These are phyloP conservation scores for Gymnosoma rotundatum DNA, from an alignment of 2,888 invertebrate species.

Conservation along the genomic window DNA sequence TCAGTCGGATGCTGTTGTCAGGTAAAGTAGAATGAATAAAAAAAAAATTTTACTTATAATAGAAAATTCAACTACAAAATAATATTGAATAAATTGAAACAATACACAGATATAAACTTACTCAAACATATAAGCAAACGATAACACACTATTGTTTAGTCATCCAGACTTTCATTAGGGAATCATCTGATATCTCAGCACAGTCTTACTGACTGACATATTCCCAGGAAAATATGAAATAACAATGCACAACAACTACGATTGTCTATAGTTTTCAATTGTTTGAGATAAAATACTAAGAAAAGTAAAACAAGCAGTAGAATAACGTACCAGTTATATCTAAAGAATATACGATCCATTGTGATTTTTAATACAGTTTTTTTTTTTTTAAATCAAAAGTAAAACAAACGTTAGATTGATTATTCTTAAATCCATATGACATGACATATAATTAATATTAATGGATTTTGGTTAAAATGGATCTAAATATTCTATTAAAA, in stretches of 20 bases:
- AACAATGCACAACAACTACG: slow-evolving; percentile 16
- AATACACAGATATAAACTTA: slow-evolving; percentile 32
- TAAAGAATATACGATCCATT: too few relatives aligned
- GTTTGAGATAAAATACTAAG: slow-evolving; percentile 39
- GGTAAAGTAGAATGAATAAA: slow-evolving; percentile 80
- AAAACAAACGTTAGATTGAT: too few relatives aligned
- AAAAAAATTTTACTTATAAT: slow-evolving; percentile 13
- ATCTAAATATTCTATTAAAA: too few relatives aligned
- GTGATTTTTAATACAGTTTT: too few relatives aligned
- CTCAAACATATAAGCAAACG: neutral
- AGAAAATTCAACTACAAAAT: slow-evolving; percentile 45
- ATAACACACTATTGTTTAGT: neutral
- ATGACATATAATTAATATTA: too few relatives aligned
- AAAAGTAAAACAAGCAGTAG: neutral
- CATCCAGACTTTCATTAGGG: neutral
- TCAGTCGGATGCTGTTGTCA: slow-evolving; percentile 89
- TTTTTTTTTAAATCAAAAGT: too few relatives aligned
- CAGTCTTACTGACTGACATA: slow-evolving; percentile 42
- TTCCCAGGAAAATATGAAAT: slow-evolving; percentile 14
- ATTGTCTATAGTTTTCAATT: slow-evolving; percentile 35
- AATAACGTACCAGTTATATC: too few relatives aligned
- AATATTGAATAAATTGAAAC: slow-evolving; percentile 58
- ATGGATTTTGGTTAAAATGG: too few relatives aligned
- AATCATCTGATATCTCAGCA: slow-evolving; percentile 44
- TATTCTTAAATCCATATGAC: too few relatives aligned